These are phyloP conservation scores for Hyposoter dolosus DNA, from an alignment of 2,888 invertebrate species.

Conservation along the genomic window DNA sequence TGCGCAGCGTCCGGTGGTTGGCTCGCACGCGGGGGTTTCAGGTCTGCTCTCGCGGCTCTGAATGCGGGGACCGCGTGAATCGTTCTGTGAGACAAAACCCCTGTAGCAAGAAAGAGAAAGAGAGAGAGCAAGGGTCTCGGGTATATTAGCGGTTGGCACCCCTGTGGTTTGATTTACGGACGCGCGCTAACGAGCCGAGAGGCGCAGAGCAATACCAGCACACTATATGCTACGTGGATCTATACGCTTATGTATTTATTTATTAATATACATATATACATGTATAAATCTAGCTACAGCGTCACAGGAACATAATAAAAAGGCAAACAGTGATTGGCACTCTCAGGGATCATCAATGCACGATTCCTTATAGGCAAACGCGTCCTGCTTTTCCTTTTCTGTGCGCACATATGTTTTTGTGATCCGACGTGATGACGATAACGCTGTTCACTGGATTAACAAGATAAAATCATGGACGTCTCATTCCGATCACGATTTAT, in stretches of 20 bases:
- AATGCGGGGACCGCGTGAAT: constrained; percentile 57
- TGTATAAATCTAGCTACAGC: constrained; percentile 43
- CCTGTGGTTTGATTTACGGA: constrained; percentile 84
- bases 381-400: constrained; percentile 41
- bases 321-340: constrained; percentile 42
- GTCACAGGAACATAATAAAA: constrained; percentile 58
- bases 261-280: constrained; percentile 12
- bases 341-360: constrained; percentile 9
- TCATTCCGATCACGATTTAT: neutral
- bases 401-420: neutral
- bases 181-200: constrained; percentile 82
- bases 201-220: constrained; percentile 62
- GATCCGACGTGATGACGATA: constrained; percentile 1
- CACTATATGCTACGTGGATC: constrained; percentile 28
- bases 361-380: constrained; percentile 53
- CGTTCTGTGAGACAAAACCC: constrained; percentile 32
- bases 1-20: constrained; percentile 71
- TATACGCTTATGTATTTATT: neutral
- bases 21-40: constrained; percentile 64
- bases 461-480: neutral
- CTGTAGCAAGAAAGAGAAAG: constrained; percentile 2
- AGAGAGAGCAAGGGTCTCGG: constrained; percentile 70
- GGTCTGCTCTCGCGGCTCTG: constrained; percentile 48
- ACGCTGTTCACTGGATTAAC: constrained; percentile 1
- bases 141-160: constrained; percentile 83